Base-by-base conservation (phyloP, 2,113 vertebrate species). In the Vulpes vulpes region DNA sequence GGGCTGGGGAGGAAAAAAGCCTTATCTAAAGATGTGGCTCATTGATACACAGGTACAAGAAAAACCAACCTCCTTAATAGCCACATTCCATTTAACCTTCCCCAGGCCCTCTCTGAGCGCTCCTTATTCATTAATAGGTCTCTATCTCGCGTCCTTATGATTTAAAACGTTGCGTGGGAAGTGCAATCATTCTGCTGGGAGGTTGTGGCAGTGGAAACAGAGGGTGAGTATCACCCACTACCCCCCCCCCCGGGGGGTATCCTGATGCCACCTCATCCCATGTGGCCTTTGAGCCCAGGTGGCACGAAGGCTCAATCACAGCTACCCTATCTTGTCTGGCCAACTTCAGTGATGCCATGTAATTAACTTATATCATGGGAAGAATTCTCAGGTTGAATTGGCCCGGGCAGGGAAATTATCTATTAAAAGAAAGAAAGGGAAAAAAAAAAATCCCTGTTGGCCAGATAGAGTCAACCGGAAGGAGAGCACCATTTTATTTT, bases 1-100 rank as follows among this genome's bases (percentile, higher is more conserved):
- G 98, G 99, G 98, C 98, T 99, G 97, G 62, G 60, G 11, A 25
- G 60, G 53, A 81, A 91, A 71, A 97, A 98, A 97, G 98, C 97
- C 98, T 99, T 99, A 99, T 99, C 99, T 98, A 97, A 97, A 99
- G 99, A 99, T 99, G 98, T 90, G 97, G 97, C 97, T 98, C 97
- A 93, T 93, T 98, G 98, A 99, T 99, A 99, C 98, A 96, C 96
- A 98, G 96, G 95, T 97, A 98, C 89, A 95, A 98, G 97, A 94
- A 97, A 98, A 98, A 98, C 55, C 91, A 92, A 95, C 94, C 96
- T 89, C 81, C 96, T 97, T 98, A 98, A 98, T 96, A 97, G 95
- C 97, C 95, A 43, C 0, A 1, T 95, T 97, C 95, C 92, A 88
- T 98, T 98, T 95, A 98, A 98, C 97, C 98, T 95, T 51, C 92